Evolutionary conservation across 2,113 vertebrate genomes (phyloP).

Genomic region (Bambusicola thoracicus): DNA sequence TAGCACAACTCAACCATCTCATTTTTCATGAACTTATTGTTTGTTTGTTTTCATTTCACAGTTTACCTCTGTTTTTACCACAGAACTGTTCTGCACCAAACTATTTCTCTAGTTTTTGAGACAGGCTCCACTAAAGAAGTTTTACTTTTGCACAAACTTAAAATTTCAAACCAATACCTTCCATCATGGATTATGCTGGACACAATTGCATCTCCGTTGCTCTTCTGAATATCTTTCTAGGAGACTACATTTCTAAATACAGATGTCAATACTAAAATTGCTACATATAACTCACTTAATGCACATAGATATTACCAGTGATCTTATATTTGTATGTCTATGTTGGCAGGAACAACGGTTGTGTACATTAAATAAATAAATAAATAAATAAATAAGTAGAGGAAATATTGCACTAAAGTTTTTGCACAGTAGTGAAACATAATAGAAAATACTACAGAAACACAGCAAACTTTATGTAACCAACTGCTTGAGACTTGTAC

Average conservation of each 20-base stretch:
- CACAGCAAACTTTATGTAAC: not conserved
- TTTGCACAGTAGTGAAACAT: not conserved
- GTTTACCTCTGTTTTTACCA: not conserved
- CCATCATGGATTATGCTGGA: not conserved
- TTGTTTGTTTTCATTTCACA: not conserved
- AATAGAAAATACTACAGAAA: not conserved
- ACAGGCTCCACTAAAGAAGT: not conserved
- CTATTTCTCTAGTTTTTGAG: not conserved
- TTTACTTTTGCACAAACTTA: not conserved
- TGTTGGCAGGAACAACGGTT: not conserved
- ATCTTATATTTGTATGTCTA: not conserved
- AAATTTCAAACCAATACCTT: not conserved
- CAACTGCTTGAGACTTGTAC: not conserved
- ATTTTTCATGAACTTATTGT: slow-evolving; percentile 27
- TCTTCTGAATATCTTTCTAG: not conserved
- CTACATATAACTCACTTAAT: not conserved
- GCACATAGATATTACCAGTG: not conserved
- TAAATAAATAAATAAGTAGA: too few relatives aligned
- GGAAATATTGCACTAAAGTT: not conserved
- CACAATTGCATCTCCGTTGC: not conserved
- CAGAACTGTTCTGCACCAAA: not conserved
- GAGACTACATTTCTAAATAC: not conserved
- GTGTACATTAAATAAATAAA: too few relatives aligned
- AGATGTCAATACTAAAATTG: not conserved
- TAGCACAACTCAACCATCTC: not conserved